These are phyloP conservation scores for Lysiphlebus fabarum DNA, from an alignment of 1,140 invertebrate species.

Conservation along the genomic window DNA sequence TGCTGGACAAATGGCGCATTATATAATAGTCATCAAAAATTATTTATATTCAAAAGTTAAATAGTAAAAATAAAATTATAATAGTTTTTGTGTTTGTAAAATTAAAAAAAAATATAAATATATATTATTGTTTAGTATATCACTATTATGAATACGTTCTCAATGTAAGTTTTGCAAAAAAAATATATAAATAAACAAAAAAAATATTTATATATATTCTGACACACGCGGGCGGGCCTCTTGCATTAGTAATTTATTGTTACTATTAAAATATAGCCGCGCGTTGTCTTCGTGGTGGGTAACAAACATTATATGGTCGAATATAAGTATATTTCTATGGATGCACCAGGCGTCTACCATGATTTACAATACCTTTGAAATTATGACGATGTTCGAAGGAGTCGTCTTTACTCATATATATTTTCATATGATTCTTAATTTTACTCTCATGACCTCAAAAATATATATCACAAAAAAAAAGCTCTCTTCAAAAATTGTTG, in stretches of 20 bases:
- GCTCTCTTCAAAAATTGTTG: too few species aligned
- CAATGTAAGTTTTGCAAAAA: neutral
- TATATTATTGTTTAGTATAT: neutral
- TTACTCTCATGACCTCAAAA: slow-evolving; percentile 13
- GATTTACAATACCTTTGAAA: slow-evolving; percentile 50
- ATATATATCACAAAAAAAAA: slow-evolving; percentile 5
- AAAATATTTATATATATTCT: slow-evolving; percentile 4
- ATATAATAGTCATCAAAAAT: too few species aligned
- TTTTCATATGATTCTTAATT: too few species aligned
- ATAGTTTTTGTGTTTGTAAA: too few species aligned
- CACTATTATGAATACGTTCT: too few species aligned
- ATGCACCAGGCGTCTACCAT: slow-evolving; percentile 48
- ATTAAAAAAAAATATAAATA: too few species aligned
- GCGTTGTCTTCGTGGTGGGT: slow-evolving; percentile 47
- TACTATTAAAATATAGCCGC: slow-evolving; percentile 51
- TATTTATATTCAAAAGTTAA: too few species aligned
- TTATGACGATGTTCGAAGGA: slow-evolving; percentile 41
- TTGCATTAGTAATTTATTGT: slow-evolving; percentile 48
- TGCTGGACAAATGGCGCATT: too few species aligned
- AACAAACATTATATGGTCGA: slow-evolving; percentile 47
- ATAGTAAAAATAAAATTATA: too few species aligned
- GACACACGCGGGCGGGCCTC: slow-evolving; percentile 21
- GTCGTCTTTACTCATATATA: too few species aligned
- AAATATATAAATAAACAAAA: too few species aligned
- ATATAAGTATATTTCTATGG: slow-evolving; percentile 53